These are phyloP conservation scores for Torymus texanus DNA, from an alignment of 2,888 invertebrate genomes.

Conservation along the genomic window DNA sequence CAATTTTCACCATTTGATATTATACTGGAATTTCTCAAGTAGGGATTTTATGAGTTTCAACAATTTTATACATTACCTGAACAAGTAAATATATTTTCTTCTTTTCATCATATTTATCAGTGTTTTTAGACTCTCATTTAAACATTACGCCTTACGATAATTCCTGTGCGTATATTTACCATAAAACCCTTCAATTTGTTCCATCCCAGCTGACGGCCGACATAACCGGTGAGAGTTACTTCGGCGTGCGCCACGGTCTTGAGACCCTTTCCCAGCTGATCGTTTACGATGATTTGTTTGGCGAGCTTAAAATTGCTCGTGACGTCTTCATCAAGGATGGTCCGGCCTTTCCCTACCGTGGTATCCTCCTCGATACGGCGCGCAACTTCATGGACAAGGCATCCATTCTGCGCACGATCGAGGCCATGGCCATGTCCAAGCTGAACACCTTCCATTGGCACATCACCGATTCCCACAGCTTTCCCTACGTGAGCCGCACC, in stretches of 20 bases:
- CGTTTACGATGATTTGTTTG: constrained; percentile 81
- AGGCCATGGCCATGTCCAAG: constrained; percentile 93
- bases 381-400: constrained; percentile 89
- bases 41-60: no score
- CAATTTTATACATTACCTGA: no score
- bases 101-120: no score
- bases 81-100: no score
- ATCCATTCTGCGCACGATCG: constrained; percentile 85
- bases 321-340: constrained; percentile 83
- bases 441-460: constrained; percentile 97
- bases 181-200: no score
- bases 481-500: constrained; percentile 88
- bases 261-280: constrained; percentile 83
- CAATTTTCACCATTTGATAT: no score
- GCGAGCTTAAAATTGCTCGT: constrained; percentile 79
- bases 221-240: constrained; percentile 79
- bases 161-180: no score
- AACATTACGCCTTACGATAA: no score
- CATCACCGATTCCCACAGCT: constrained; percentile 94
- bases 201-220: constrained; percentile 75
- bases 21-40: no score
- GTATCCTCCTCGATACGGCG: constrained; percentile 91
- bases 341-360: constrained; percentile 92
- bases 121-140: no score
- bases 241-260: constrained; percentile 82